These are phyloP conservation scores for Idaea biselata DNA, from an alignment of 2,888 invertebrate species.

Conservation along the genomic window DNA sequence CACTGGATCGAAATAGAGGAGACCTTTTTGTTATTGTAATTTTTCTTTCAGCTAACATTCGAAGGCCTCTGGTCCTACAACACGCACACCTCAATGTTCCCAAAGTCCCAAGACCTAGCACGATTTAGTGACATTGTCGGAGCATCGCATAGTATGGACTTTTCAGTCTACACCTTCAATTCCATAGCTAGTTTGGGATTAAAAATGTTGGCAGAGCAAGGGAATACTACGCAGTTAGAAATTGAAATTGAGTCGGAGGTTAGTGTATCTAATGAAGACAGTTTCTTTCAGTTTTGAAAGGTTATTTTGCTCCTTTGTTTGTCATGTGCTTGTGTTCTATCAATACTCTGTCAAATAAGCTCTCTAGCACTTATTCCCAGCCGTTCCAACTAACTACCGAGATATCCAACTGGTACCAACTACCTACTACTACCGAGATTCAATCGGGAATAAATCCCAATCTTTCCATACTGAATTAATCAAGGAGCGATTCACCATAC, in stretches of 20 bases:
- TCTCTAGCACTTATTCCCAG: too few relatives aligned
- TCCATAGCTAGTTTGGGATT: conserved; percentile 58
- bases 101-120: conserved; percentile 39
- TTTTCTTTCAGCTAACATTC: conserved; percentile 54
- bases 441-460: too few relatives aligned
- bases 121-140: conserved; percentile 71
- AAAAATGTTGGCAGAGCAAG: conserved; percentile 68
- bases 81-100: conserved; percentile 61
- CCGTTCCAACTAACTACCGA: too few relatives aligned
- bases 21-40: not conserved
- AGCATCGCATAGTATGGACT: conserved; percentile 64
- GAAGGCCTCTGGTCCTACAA: conserved; percentile 68
- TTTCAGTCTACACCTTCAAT: conserved; percentile 53
- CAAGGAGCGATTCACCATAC: too few relatives aligned
- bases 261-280: conserved; percentile 7
- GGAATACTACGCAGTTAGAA: conserved; percentile 68
- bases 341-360: too few relatives aligned
- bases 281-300: too few relatives aligned
- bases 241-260: conserved; percentile 61
- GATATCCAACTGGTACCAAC: too few relatives aligned
- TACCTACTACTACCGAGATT: too few relatives aligned
- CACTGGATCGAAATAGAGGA: not conserved
- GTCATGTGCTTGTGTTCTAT: too few relatives aligned
- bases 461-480: too few relatives aligned
- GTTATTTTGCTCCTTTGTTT: too few relatives aligned